These are phyloP conservation scores for Bombus huntii DNA, from an alignment of 1,140 invertebrate genomes.

Conservation along the genomic window DNA sequence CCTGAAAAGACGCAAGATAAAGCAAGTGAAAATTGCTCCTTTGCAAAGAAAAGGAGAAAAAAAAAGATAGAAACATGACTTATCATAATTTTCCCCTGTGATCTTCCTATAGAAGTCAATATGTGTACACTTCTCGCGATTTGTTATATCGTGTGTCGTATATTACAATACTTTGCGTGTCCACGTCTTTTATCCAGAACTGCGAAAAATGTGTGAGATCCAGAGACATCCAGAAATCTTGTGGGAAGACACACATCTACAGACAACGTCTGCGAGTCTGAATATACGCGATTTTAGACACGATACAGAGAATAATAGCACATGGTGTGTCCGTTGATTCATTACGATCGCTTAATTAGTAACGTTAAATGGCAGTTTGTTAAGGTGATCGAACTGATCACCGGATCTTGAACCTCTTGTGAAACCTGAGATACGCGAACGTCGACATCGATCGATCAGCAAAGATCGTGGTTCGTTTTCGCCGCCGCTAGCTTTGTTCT, in stretches of 20 bases:
- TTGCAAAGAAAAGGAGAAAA: too few relatives aligned
- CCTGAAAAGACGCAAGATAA: neutral
- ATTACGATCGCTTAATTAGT: slow-evolving; percentile 41
- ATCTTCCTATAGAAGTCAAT: neutral
- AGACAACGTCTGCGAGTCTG: neutral
- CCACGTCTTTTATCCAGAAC: too few relatives aligned
- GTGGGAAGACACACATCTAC: neutral
- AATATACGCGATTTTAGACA: neutral
- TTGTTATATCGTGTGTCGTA: neutral
- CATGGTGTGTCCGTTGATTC: slow-evolving; percentile 2
- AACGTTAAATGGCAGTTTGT: slow-evolving; percentile 51
- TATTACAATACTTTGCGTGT: too few relatives aligned
- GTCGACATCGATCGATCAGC: neutral
- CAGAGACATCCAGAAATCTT: neutral
- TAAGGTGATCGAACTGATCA: slow-evolving; percentile 15
- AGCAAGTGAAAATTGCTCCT: neutral
- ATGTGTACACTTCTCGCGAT: neutral
- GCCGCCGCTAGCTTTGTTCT: neutral
- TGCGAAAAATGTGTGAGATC: neutral
- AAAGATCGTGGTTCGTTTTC: neutral
- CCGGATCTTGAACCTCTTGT: slow-evolving; percentile 1
- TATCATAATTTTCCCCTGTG: neutral
- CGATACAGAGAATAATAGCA: neutral
- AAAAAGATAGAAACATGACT: neutral
- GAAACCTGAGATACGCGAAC: slow-evolving; percentile 18